phyloP scores from a whole-genome alignment of 2,113 vertebrate species.

The Hepsetus odoe region DNA sequence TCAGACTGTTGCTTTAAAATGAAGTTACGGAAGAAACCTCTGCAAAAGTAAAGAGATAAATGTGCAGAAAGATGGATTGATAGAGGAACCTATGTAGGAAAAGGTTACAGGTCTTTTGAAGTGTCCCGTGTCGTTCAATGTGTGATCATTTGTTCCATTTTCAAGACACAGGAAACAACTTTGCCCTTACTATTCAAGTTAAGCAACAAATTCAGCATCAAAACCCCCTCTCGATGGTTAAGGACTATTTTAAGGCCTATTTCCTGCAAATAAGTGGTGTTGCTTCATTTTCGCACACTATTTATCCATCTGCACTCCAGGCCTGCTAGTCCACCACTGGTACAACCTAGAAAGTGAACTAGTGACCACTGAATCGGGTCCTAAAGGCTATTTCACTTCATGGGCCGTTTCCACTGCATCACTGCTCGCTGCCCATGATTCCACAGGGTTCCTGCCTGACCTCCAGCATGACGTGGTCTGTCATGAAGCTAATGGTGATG shows the following conservation, averaged over 20 bases:
- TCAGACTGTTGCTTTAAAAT: too few relatives aligned
- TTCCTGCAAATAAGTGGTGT: not conserved
- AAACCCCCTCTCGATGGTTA: not conserved
- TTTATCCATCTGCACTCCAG: too few relatives aligned
- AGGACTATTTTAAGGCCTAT: not conserved
- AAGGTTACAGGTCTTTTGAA: too few relatives aligned
- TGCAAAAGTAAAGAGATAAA: too few relatives aligned
- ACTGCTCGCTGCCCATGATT: conserved; percentile 18
- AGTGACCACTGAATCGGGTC: conserved; percentile 37
- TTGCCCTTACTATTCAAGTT: not conserved
- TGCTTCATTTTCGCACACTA: not conserved
- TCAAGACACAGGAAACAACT: too few relatives aligned
- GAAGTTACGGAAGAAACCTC: too few relatives aligned
- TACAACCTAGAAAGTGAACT: not conserved
- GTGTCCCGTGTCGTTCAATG: too few relatives aligned
- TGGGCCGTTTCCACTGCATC: not conserved
- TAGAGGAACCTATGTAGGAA: too few relatives aligned
- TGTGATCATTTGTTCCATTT: too few relatives aligned
- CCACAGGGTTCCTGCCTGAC: not conserved
- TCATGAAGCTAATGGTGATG: conserved; percentile 33
- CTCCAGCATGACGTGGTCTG: not conserved
- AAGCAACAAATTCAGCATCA: not conserved
- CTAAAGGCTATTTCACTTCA: conserved; percentile 38
- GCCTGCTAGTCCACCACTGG: too few relatives aligned
- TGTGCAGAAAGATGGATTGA: too few relatives aligned